Evolutionary conservation across 1,140 invertebrate species (phyloP), one percentile per base, ranked within the genome.

Genomic region (Hycleus cichorii): DNA sequence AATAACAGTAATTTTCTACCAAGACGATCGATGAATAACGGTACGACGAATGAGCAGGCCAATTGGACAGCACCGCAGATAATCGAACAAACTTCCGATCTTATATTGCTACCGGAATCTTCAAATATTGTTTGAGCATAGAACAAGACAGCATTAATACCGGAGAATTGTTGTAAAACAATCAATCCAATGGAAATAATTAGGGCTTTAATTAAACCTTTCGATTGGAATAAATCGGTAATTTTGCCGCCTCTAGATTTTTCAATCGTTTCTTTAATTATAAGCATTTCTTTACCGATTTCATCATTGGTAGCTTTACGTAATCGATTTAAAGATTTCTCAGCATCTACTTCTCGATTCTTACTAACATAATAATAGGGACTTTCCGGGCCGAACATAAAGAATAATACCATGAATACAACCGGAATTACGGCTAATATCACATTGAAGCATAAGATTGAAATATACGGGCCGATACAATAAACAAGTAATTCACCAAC

Each of bases 141-240:
- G 71, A 91, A 91, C 18, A 92, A 80, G 0, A 94, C 84, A 3
- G 87, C 87, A 71, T 91, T 92, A 65, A 90, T 89, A 12, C 90
- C 90, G 2, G 83, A 86, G 7, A 90, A 74, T 71, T 90, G 88
- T 66, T 90, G 88, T 70, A 88, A 85, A 48, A 80, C 72, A 46
- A 89, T 83, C 39, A 93, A 73, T 1, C 81, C 80, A 51, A 84
- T 80, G 0, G 83, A 85, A 39, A 89, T 84, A 40, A 86, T 76
- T 50, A 93, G 72, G 0, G 83, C 85, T 59, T 83, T 86, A 10
- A 78, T 74, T 64, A 82, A 80, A 2, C 76, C 73, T 45, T 74
- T 75, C 4, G 73, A 76, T 18, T 67, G 77, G 49, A 84, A 77
- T 0, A 87, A 67, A 58, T 86, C 83, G n/a, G 72, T 64, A 2